Evolutionary conservation across 2,797 vertebrate species (phyloP).

Genomic region (Eupleurogrammus muticus): DNA sequence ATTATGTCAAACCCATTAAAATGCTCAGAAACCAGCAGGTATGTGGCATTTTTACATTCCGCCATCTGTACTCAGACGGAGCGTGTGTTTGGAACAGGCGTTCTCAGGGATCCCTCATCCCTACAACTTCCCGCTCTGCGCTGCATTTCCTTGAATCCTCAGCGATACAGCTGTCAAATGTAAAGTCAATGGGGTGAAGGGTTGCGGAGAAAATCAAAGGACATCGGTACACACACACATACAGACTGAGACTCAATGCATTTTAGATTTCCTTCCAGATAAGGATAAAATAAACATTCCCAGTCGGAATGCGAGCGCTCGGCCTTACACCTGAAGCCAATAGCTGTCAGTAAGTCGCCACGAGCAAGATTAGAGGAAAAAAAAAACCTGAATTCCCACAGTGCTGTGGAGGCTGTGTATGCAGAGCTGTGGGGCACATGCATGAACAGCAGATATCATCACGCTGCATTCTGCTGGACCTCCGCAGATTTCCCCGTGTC

Average conservation of each 20-base stretch:
- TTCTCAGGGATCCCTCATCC: too few species aligned
- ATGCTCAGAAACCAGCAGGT: background rate
- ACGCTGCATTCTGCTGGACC: constrained; percentile 48
- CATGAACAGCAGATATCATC: constrained; percentile 54
- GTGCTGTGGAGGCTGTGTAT: constrained; percentile 41
- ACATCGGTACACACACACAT: too few species aligned
- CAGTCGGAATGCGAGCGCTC: background rate
- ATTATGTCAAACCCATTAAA: background rate
- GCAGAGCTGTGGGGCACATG: constrained; percentile 48
- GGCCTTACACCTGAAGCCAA: background rate
- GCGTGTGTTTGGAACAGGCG: too few species aligned
- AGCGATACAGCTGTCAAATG: too few species aligned
- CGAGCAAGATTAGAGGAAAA: constrained; percentile 34
- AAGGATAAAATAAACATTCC: constrained; percentile 1
- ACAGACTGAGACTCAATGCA: too few species aligned
- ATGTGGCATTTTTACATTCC: too few species aligned
- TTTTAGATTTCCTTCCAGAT: background rate
- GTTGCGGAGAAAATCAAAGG: too few species aligned
- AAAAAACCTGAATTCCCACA: constrained; percentile 8
- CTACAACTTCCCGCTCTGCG: too few species aligned
- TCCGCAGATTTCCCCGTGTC: constrained; percentile 64
- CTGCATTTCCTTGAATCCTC: too few species aligned
- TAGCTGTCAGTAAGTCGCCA: constrained; percentile 4
- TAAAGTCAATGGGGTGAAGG: too few species aligned
- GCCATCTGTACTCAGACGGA: too few species aligned